Evolutionary conservation across 2,888 invertebrate genomes (phyloP).

Genomic region (Pecten maximus): DNA sequence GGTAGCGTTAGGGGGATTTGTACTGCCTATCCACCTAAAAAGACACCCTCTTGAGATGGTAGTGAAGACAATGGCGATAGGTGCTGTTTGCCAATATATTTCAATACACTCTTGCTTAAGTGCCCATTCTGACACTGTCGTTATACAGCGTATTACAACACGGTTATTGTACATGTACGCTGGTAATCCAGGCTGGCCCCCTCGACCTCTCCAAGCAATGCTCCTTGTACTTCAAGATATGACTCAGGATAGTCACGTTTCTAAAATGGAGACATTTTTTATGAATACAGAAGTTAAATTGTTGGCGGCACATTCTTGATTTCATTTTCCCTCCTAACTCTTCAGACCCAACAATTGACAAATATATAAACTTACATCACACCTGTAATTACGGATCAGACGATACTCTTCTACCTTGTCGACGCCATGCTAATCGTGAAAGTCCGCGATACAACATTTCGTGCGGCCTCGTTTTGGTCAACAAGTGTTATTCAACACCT

Average conservation of each 20-base stretch:
- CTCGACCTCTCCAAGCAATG: neutral
- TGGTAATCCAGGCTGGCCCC: neutral
- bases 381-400: neutral
- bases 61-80: neutral
- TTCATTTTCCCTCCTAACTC: conserved; percentile 17
- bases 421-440: neutral
- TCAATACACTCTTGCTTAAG: neutral
- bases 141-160: conserved; percentile 26
- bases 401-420: neutral
- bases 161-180: neutral
- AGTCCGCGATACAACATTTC: neutral
- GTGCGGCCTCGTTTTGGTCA: neutral
- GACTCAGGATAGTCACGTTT: conserved; percentile 20
- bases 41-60: conserved; percentile 1
- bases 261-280: neutral
- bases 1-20: neutral
- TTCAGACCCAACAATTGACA: neutral
- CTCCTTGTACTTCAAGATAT: neutral
- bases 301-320: conserved; percentile 1
- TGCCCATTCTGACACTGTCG: neutral
- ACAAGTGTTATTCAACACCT: neutral
- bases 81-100: neutral
- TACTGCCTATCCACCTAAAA: neutral
- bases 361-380: neutral
- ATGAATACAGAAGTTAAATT: conserved; percentile 11